phyloP scores from a whole-genome alignment of 2,797 vertebrate genomes.

The Spinus olivaceus region DNA sequence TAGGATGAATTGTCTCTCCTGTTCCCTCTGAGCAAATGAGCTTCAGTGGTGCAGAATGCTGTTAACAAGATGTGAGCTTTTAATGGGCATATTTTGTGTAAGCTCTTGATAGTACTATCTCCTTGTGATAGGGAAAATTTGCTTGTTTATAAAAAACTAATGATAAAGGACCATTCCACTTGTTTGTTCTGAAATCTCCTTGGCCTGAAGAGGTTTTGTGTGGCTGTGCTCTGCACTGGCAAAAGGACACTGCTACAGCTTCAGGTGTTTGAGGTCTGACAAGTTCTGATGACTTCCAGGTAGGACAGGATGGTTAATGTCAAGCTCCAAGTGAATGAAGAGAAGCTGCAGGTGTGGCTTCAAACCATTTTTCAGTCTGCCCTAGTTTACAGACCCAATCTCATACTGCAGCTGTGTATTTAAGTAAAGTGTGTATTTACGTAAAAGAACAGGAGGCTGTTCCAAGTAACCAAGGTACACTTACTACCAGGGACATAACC shows the following conservation, averaged over 20 bases:
- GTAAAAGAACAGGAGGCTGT: not conserved
- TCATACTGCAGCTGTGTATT: not conserved
- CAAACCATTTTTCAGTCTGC: not conserved
- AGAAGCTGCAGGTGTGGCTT: not conserved
- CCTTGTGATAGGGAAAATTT: not conserved
- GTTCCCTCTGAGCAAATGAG: not conserved
- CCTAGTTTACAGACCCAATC: not conserved
- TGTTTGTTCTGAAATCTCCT: not conserved
- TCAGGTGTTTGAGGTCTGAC: not conserved
- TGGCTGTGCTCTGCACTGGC: not conserved
- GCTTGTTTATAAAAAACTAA: not conserved
- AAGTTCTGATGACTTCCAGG: not conserved
- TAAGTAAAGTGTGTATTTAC: not conserved
- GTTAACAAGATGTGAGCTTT: not conserved
- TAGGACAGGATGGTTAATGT: not conserved
- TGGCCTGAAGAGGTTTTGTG: not conserved
- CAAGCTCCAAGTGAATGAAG: not conserved
- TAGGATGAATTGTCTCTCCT: not conserved
- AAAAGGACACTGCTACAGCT: not conserved
- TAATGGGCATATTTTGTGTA: not conserved
- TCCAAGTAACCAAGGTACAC: not conserved
- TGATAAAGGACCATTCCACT: not conserved
- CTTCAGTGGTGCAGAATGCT: not conserved
- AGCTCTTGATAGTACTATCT: not conserved
- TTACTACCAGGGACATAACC: not conserved